Conservation (phyloP, 2,888 invertebrate genomes). For the Helobdella robusta region DNA sequence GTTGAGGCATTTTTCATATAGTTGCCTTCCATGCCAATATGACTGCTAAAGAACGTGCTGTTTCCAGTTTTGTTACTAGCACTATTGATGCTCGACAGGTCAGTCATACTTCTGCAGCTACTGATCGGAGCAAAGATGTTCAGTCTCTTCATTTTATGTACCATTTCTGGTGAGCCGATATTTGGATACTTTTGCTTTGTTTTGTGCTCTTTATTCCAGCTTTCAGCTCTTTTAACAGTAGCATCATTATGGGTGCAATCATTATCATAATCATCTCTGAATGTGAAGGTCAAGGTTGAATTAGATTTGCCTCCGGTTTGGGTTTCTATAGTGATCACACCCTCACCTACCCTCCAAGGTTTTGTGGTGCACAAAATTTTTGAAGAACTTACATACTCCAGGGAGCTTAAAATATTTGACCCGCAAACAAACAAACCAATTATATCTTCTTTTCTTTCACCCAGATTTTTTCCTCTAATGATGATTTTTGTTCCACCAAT, state of each 20-base stretch:
- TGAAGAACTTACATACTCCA: constrained; percentile 42
- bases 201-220: neutral
- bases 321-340: constrained; percentile 43
- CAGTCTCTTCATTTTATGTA: no score
- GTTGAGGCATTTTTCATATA: no score
- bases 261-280: constrained; percentile 1
- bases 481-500: constrained; percentile 42
- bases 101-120: no score
- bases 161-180: constrained; percentile 2
- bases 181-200: neutral
- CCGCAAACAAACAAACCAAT: constrained; percentile 43
- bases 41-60: no score
- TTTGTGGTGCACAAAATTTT: constrained; percentile 42
- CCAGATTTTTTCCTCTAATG: constrained; percentile 44
- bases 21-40: no score
- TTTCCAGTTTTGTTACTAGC: no score
- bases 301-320: constrained; percentile 42
- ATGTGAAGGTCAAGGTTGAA: constrained; percentile 26
- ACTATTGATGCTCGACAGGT: no score
- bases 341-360: constrained; percentile 40
- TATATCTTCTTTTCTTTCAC: constrained; percentile 42
- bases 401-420: constrained; percentile 41
- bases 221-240: neutral
- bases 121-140: no score
- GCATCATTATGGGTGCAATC: neutral